phyloP scores from a whole-genome alignment of 2,888 invertebrate genomes.

The Drosophila mimica region DNA sequence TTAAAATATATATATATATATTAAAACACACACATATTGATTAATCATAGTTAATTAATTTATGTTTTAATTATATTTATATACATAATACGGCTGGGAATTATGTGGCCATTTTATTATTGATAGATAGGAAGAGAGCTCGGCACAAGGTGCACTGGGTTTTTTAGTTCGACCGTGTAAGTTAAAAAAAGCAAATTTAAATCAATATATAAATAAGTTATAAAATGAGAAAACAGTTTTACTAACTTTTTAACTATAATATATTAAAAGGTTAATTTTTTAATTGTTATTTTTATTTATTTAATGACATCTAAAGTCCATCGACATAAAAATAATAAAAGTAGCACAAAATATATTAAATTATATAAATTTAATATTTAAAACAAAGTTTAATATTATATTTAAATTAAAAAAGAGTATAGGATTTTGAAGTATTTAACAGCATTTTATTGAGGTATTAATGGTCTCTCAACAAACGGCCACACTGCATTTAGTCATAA shows the following conservation, averaged over 20 bases:
- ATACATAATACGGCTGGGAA: not conserved
- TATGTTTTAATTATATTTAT: not conserved
- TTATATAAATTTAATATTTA: not conserved
- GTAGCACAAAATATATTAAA: not conserved
- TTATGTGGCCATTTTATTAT: not conserved
- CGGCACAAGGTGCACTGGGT: not conserved
- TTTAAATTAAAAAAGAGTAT: not conserved
- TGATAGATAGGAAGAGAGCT: not conserved
- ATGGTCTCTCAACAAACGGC: not conserved
- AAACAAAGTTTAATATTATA: no score
- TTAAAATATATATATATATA: conserved; percentile 54
- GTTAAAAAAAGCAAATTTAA: not conserved
- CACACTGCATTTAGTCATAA: conserved; percentile 1
- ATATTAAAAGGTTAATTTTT: not conserved
- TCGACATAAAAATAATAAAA: not conserved
- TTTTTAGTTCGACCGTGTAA: not conserved
- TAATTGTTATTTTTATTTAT: not conserved
- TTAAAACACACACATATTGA: conserved; percentile 32
- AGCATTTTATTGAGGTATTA: not conserved
- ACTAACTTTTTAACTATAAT: not conserved
- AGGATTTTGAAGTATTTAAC: not conserved
- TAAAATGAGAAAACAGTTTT: not conserved
- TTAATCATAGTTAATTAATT: conserved; percentile 29
- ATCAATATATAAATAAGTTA: not conserved
- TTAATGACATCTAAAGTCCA: not conserved